These are phyloP conservation scores for Alexandromys fortis DNA, from an alignment of 2,113 vertebrate species.

Conservation along the genomic window DNA sequence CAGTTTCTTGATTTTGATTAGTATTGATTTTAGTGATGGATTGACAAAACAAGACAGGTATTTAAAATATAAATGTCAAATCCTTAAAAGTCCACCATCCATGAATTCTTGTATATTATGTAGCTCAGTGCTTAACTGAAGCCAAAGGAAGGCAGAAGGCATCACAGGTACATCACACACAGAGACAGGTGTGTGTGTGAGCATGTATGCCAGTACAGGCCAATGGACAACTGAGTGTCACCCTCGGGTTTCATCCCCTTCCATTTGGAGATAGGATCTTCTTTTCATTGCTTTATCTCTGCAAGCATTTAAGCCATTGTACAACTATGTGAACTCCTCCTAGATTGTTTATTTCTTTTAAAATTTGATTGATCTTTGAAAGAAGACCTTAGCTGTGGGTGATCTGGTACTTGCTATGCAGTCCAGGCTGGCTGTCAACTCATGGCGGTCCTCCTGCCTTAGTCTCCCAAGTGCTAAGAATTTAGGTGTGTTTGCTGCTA, in stretches of 20 bases:
- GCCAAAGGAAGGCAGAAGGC: not conserved
- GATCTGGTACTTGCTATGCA: not conserved
- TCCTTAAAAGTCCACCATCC: not conserved
- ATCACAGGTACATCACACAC: not conserved
- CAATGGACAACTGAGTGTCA: not conserved
- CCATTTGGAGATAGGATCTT: not conserved
- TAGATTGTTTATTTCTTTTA: not conserved
- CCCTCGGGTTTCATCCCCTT: too few relatives aligned
- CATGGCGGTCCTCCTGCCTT: not conserved
- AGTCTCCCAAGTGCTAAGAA: not conserved
- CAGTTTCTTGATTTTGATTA: slow-evolving; percentile 26
- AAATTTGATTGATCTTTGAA: not conserved
- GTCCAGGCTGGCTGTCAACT: not conserved
- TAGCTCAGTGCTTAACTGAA: not conserved
- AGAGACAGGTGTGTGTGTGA: not conserved
- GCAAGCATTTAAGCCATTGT: not conserved
- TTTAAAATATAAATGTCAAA: not conserved
- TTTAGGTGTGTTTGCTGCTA: not conserved
- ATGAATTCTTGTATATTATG: not conserved
- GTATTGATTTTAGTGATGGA: not conserved
- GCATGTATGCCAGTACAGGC: not conserved
- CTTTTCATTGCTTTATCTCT: not conserved
- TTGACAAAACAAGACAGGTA: not conserved
- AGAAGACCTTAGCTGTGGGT: not conserved
- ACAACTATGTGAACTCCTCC: not conserved